A percentile compares a stretch with the other conserved stretches of the same genome.
Conservation (phyloP, 2,113 vertebrate genomes). For the Rutilus rutilus region DNA sequence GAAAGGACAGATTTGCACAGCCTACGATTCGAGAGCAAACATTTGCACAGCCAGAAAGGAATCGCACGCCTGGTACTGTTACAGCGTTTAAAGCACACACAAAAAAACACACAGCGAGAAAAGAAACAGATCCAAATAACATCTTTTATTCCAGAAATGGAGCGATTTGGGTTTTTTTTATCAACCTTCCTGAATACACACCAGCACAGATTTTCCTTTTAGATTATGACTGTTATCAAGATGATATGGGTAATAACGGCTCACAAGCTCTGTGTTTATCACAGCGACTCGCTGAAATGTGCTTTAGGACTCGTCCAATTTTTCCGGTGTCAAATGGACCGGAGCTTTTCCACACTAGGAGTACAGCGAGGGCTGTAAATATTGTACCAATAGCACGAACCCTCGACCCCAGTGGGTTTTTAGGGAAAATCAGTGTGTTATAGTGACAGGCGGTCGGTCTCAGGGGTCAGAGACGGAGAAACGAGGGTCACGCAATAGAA, state of each 20-base stretch:
- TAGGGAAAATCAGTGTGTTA: constrained; percentile 59
- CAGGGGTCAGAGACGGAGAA: constrained; percentile 49
- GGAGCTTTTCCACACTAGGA: neutral
- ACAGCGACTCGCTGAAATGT: constrained; percentile 59
- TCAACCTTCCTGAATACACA: constrained; percentile 14
- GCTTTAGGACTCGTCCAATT: constrained; percentile 40
- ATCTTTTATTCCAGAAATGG: constrained; percentile 53
- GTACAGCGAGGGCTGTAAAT: constrained; percentile 48
- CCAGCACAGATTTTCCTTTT: neutral
- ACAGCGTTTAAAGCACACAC: constrained; percentile 45
- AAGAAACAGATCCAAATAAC: constrained; percentile 63
- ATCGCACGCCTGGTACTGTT: constrained; percentile 61
- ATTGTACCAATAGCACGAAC: constrained; percentile 40
- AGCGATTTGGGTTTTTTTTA: constrained; percentile 17
- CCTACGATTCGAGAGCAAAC: constrained; percentile 70
- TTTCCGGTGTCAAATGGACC: neutral
- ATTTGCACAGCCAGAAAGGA: constrained; percentile 71
- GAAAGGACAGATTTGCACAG: constrained; percentile 65
- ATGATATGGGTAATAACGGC: constrained; percentile 91
- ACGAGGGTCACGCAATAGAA: neutral
- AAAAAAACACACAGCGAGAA: constrained; percentile 58
- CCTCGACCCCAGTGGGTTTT: constrained; percentile 64
- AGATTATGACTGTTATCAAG: constrained; percentile 83
- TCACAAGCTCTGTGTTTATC: constrained; percentile 89
- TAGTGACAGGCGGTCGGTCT: constrained; percentile 63